These are phyloP conservation scores for Eupeodes latifasciatus DNA, from an alignment of 2,888 invertebrate species.

Conservation along the genomic window DNA sequence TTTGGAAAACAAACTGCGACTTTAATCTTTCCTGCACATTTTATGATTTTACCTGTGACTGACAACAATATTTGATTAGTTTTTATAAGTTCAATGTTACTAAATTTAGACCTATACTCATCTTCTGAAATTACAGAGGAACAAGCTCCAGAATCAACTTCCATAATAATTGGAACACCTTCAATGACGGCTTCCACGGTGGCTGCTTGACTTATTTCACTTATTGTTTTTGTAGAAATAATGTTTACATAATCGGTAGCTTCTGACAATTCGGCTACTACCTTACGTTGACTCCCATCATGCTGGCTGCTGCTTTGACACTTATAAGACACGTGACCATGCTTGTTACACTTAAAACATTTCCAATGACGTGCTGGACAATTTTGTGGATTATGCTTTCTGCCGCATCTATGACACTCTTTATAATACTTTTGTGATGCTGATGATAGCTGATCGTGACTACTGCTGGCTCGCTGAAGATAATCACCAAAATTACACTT, in stretches of 20 bases:
- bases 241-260: slow-evolving; percentile 14
- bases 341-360: slow-evolving; percentile 24
- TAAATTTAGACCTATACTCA: slow-evolving; percentile 54
- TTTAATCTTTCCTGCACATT: too few species aligned
- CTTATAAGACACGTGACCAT: slow-evolving; percentile 49
- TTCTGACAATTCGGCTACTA: slow-evolving; percentile 22
- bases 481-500: slow-evolving; percentile 37
- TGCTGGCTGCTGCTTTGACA: slow-evolving; percentile 11
- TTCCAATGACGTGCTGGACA: slow-evolving; percentile 32
- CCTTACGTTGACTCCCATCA: background rate
- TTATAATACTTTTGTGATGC: slow-evolving; percentile 9
- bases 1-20: too few species aligned
- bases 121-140: slow-evolving; percentile 49
- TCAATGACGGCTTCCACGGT: slow-evolving; percentile 33
- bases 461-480: slow-evolving; percentile 13
- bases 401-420: slow-evolving; percentile 35
- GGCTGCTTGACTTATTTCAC: slow-evolving; percentile 26
- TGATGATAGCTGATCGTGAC: background rate
- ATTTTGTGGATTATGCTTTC: slow-evolving; percentile 31
- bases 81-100: slow-evolving; percentile 24
- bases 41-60: too few species aligned
- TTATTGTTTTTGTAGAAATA: slow-evolving; percentile 21
- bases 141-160: slow-evolving; percentile 57
- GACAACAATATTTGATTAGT: slow-evolving; percentile 39
- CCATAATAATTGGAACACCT: slow-evolving; percentile 53